These are phyloP conservation scores for Aviceda subcristata DNA, from an alignment of 2,113 vertebrate species.

Conservation along the genomic window DNA sequence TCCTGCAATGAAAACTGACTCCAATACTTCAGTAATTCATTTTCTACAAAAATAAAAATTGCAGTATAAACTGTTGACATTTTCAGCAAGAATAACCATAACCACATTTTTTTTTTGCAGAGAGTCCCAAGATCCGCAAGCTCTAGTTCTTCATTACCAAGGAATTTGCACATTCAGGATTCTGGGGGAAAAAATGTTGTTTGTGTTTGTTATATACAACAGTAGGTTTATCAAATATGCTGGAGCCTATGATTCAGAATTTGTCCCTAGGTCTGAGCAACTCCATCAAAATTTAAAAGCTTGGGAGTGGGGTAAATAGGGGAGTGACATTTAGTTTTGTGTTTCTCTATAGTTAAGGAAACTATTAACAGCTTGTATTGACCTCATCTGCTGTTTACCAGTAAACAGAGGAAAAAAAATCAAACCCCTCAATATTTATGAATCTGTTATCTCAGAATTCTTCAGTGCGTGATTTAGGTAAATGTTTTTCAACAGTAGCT, in stretches of 20 bases:
- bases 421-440: background rate
- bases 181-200: background rate
- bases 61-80: background rate
- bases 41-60: background rate
- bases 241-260: background rate
- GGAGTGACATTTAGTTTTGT: background rate
- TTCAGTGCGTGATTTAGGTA: background rate
- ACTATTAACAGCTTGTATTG: background rate
- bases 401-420: background rate
- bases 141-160: background rate
- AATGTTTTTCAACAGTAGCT: background rate
- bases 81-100: background rate
- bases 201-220: background rate
- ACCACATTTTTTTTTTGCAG: background rate
- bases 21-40: background rate
- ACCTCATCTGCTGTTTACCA: background rate
- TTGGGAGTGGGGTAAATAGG: background rate
- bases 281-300: background rate
- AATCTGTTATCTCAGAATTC: background rate
- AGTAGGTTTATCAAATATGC: background rate
- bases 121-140: background rate
- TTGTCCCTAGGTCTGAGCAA: background rate
- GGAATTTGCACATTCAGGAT: background rate
- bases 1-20: background rate
- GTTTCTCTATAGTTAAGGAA: background rate